phyloP scores from a whole-genome alignment of 2,113 vertebrate species.

The Gallinago media region DNA sequence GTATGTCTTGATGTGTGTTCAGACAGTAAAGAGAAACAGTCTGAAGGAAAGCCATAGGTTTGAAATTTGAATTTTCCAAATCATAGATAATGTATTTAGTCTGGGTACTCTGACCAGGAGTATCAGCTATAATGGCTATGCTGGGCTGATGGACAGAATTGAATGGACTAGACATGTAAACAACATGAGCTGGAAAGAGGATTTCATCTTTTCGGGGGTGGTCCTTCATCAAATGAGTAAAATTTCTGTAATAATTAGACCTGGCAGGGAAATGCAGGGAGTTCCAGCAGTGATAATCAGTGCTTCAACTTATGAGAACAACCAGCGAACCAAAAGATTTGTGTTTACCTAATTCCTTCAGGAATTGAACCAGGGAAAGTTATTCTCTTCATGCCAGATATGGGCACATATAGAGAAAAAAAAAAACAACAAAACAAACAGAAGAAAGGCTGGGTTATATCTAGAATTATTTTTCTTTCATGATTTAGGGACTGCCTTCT shows the following conservation, averaged over 20 bases:
- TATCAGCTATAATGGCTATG: not conserved
- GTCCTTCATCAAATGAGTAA: not conserved
- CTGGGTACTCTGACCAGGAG: not conserved
- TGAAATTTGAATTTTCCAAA: not conserved
- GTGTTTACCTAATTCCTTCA: not conserved
- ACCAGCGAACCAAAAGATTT: not conserved
- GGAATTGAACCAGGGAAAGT: not conserved
- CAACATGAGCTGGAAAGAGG: not conserved
- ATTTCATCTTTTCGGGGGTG: not conserved
- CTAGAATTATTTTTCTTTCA: not conserved
- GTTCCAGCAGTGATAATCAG: not conserved
- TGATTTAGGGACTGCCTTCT: not conserved
- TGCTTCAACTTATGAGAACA: not conserved
- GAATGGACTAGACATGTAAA: slow-evolving; percentile 17
- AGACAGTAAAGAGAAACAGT: not conserved
- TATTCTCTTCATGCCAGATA: not conserved
- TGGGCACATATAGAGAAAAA: not conserved
- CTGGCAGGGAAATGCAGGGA: not conserved
- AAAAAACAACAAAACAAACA: not conserved
- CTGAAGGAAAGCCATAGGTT: not conserved
- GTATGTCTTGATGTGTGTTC: not conserved
- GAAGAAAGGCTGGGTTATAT: not conserved
- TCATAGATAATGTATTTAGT: not conserved
- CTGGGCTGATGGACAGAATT: not conserved
- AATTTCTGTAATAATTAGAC: slow-evolving; percentile 1